phyloP scores from a whole-genome alignment of 2,888 invertebrate genomes.

The Odiellus spinosus region DNA sequence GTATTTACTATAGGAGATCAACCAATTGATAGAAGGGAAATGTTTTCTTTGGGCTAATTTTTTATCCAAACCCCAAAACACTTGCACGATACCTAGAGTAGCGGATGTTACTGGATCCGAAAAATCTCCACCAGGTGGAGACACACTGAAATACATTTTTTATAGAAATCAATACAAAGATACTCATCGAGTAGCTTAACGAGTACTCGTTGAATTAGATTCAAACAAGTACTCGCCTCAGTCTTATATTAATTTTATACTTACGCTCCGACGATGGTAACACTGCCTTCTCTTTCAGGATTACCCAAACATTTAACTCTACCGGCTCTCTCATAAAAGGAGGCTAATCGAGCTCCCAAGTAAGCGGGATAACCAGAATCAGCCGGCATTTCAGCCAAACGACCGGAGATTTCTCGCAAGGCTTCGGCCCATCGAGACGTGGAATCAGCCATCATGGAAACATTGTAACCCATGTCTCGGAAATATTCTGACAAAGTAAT shows the following conservation, averaged over 20 bases:
- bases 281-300: conserved; percentile 94
- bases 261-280: conserved; percentile 93
- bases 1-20: conserved; percentile 98
- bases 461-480: conserved; percentile 94
- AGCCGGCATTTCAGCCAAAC: conserved; percentile 99
- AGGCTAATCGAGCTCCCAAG: conserved; percentile 90
- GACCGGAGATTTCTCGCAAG: conserved; percentile 95
- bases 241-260: too few species aligned
- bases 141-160: conserved; percentile 49
- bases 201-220: too few species aligned
- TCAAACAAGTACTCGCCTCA: too few species aligned
- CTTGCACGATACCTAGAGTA: conserved; percentile 72
- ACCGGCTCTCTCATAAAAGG: conserved; percentile 99
- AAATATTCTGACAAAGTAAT: conserved; percentile 99
- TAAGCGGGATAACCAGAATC: conserved; percentile 93
- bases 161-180: too few species aligned
- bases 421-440: conserved; percentile 99
- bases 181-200: too few species aligned
- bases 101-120: conserved; percentile 99
- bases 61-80: conserved; percentile 99
- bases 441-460: conserved; percentile 99
- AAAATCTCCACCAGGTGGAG: conserved; percentile 99
- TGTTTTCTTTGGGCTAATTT: conserved; percentile 98
- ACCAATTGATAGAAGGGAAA: conserved; percentile 99
- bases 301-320: conserved; percentile 93